These are phyloP conservation scores for Drosophila suboccidentalis DNA, from an alignment of 2,888 invertebrate genomes.

Conservation along the genomic window DNA sequence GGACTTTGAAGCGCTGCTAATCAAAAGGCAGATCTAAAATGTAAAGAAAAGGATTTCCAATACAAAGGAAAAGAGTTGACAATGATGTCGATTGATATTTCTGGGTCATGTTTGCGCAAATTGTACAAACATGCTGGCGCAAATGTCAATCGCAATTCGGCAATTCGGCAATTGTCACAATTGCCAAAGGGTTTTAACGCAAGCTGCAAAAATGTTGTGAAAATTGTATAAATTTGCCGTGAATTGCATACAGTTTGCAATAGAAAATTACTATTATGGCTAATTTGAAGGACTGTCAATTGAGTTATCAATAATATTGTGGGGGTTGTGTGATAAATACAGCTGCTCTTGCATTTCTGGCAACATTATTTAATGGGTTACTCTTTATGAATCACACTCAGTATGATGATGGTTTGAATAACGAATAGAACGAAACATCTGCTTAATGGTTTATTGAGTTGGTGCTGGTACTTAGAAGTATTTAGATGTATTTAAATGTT, in stretches of 20 bases:
- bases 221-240: slow-evolving; percentile 47
- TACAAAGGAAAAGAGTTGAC: slow-evolving; percentile 32
- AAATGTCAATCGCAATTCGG: slow-evolving; percentile 17
- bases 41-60: slow-evolving; percentile 25
- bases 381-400: slow-evolving; percentile 1
- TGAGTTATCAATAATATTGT: slow-evolving; percentile 45
- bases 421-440: slow-evolving; percentile 23
- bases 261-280: slow-evolving; percentile 12
- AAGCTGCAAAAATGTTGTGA: slow-evolving; percentile 66
- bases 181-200: slow-evolving; percentile 37
- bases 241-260: slow-evolving; percentile 37
- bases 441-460: neutral
- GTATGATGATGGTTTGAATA: neutral
- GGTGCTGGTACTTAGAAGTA: too few species aligned
- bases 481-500: too few species aligned
- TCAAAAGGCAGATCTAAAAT: slow-evolving; percentile 49
- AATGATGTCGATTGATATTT: slow-evolving; percentile 44
- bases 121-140: slow-evolving; percentile 34
- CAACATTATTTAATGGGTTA: slow-evolving; percentile 8
- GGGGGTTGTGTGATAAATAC: slow-evolving; percentile 51
- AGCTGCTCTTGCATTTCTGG: slow-evolving; percentile 48
- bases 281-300: slow-evolving; percentile 49
- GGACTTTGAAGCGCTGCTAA: slow-evolving; percentile 37
- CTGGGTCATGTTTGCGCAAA: slow-evolving; percentile 68
- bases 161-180: slow-evolving; percentile 3